phyloP scores from a whole-genome alignment of 2,888 invertebrate genomes.

The Caprella mutica region DNA sequence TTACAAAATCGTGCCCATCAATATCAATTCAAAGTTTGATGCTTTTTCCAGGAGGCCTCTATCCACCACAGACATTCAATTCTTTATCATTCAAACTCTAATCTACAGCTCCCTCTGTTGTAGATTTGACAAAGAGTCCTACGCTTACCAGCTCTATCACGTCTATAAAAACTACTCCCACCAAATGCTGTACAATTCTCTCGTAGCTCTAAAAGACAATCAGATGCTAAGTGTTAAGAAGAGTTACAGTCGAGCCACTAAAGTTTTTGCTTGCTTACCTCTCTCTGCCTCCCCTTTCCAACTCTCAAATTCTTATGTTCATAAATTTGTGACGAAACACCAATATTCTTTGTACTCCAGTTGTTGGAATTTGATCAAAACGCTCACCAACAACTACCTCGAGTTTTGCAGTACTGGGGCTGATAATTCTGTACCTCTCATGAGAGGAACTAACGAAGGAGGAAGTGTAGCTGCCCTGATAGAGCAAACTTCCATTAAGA shows the following conservation, averaged over 20 bases:
- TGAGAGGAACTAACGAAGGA: not conserved
- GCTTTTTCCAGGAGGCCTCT: too few relatives aligned
- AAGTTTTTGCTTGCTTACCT: too few relatives aligned
- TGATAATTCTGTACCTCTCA: not conserved
- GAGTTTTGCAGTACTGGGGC: not conserved
- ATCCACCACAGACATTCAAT: not conserved
- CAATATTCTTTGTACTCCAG: constrained; percentile 42
- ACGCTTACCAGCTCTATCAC: constrained; percentile 55
- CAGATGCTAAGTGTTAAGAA: constrained; percentile 33
- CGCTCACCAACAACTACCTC: constrained; percentile 15
- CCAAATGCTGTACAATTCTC: constrained; percentile 48
- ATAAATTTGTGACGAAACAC: constrained; percentile 43
- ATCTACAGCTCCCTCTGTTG: constrained; percentile 53
- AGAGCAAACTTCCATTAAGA: not conserved
- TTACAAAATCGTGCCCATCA: constrained; percentile 37
- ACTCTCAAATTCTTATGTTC: constrained; percentile 42
- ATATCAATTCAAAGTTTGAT: too few relatives aligned
- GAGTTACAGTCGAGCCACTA: constrained; percentile 40
- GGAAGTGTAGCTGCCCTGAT: not conserved
- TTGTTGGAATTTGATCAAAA: constrained; percentile 34
- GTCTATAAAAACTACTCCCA: constrained; percentile 63
- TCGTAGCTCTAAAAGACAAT: constrained; percentile 18
- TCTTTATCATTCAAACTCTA: constrained; percentile 21
- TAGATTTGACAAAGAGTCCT: constrained; percentile 51
- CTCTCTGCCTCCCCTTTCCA: constrained; percentile 47